Evolutionary conservation across 1,140 invertebrate genomes (phyloP).

Genomic region (Sinonovacula constricta): DNA sequence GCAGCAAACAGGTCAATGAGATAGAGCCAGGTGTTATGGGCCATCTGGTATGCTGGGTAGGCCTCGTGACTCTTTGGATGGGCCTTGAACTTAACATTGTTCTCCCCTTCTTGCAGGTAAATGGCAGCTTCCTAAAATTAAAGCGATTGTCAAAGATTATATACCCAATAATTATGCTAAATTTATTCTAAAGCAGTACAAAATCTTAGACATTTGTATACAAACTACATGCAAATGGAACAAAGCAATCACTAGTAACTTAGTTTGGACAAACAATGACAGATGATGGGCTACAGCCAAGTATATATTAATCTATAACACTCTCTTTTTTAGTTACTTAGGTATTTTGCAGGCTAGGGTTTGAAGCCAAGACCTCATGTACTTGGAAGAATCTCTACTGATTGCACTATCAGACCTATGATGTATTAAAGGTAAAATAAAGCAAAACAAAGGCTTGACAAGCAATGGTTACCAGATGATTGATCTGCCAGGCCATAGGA

Average conservation of each 20-base stretch:
- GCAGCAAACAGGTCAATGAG: slow-evolving; percentile 89
- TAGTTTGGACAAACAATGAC: neutral
- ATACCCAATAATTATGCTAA: neutral
- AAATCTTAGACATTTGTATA: neutral
- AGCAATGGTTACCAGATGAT: slow-evolving; percentile 34
- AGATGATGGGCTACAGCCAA: no score
- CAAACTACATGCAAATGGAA: neutral
- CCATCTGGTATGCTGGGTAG: slow-evolving; percentile 91
- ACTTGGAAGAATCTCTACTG: neutral
- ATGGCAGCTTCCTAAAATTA: slow-evolving; percentile 95
- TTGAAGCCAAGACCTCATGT: neutral
- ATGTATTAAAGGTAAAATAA: neutral
- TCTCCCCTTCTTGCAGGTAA: slow-evolving; percentile 88
- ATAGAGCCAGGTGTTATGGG: slow-evolving; percentile 94
- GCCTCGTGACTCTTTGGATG: slow-evolving; percentile 90
- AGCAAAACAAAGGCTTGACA: neutral
- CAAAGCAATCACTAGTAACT: neutral
- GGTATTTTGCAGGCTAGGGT: neutral
- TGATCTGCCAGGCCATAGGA: slow-evolving; percentile 50
- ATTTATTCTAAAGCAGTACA: neutral
- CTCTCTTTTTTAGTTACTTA: no score
- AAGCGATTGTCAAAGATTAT: slow-evolving; percentile 85
- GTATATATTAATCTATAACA: no score
- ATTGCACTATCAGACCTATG: neutral
- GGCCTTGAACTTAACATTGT: slow-evolving; percentile 95